A percentile compares a stretch with the other conserved stretches of the same genome.
phyloP scores from a whole-genome alignment of 2,113 vertebrate species.

The Globicephala melas region DNA sequence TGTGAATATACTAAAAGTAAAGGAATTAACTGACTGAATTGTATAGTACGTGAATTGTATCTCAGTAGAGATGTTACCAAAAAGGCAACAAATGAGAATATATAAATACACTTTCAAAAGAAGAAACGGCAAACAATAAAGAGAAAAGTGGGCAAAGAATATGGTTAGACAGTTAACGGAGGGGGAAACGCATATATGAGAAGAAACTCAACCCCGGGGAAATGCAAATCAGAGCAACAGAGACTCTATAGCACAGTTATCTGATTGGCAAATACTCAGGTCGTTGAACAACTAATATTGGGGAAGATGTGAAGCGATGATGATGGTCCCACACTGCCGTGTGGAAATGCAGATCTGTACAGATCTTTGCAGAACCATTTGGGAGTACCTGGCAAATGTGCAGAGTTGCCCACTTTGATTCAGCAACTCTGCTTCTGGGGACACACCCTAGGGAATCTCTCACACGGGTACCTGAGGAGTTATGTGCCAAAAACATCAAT shows the following conservation, averaged over 20 bases:
- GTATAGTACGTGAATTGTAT: not conserved
- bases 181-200: not conserved
- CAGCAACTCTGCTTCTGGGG: not conserved
- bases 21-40: no score
- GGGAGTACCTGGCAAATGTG: not conserved
- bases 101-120: not conserved
- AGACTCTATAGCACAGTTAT: not conserved
- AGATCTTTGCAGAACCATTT: not conserved
- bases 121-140: not conserved
- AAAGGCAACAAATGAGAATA: not conserved
- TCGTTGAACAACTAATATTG: not conserved
- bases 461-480: not conserved
- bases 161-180: not conserved
- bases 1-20: not conserved
- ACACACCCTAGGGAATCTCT: not conserved
- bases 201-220: not conserved
- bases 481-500: accelerated
- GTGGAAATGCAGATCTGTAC: not conserved
- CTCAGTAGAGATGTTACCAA: not conserved
- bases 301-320: accelerated
- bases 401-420: not conserved
- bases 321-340: accelerated
- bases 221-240: not conserved
- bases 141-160: not conserved
- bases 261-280: not conserved